phyloP scores from a whole-genome alignment of 2,797 vertebrate genomes.

The Sarcophilus harrisii region DNA sequence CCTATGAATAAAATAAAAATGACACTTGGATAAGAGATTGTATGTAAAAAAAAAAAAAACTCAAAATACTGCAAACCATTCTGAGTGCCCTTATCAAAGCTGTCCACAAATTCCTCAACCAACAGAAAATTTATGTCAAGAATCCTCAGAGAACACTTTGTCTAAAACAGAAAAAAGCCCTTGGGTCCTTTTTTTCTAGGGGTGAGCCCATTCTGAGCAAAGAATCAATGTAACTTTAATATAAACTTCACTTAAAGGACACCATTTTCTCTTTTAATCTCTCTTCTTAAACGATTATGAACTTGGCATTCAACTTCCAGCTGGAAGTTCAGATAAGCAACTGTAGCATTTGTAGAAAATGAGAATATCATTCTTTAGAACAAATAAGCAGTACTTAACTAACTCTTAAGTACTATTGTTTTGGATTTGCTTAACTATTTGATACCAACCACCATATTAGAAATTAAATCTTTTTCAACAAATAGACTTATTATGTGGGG shows the following conservation, averaged over 20 bases:
- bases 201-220: neutral
- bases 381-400: neutral
- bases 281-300: conserved; percentile 26
- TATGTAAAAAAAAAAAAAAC: neutral
- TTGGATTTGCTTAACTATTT: neutral
- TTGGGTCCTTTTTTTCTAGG: neutral
- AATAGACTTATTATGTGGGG: neutral
- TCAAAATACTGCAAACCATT: neutral
- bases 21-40: neutral
- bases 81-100: neutral
- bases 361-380: neutral
- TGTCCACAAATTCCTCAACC: neutral
- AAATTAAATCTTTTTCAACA: neutral
- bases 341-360: neutral
- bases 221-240: neutral
- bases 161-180: conserved; percentile 36
- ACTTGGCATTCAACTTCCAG: neutral
- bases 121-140: neutral
- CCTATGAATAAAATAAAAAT: conserved; percentile 19
- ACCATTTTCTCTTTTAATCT: conserved; percentile 2
- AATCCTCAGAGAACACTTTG: neutral
- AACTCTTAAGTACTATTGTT: neutral
- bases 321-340: conserved; percentile 42
- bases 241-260: conserved; percentile 39
- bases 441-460: neutral